These are phyloP conservation scores for Heliocidaris tuberculata DNA, from an alignment of 35 echinoderm and acorn worm genomes.

Conservation along the genomic window DNA sequence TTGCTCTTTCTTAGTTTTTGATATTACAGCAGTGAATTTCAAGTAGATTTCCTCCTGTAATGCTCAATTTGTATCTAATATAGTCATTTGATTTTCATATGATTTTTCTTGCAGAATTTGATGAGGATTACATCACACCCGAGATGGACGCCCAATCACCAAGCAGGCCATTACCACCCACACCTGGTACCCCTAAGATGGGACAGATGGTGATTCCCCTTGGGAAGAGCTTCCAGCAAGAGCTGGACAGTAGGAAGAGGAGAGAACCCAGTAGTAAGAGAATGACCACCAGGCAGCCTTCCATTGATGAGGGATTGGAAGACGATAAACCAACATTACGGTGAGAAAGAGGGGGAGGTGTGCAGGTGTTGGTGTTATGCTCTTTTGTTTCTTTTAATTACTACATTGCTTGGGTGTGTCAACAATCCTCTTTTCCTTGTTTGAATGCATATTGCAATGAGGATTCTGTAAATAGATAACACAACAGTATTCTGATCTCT, in stretches of 20 bases:
- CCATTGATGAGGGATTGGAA: slow-evolving; percentile 28
- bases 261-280: background rate
- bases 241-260: background rate
- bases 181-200: background rate
- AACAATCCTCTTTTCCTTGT: too few species aligned
- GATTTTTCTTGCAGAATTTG: background rate
- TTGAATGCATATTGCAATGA: too few species aligned
- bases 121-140: slow-evolving; percentile 24
- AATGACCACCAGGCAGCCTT: slow-evolving; percentile 19
- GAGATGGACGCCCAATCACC: slow-evolving; percentile 11
- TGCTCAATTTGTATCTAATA: too few species aligned
- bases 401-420: too few species aligned
- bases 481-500: too few species aligned
- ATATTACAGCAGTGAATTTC: too few species aligned
- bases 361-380: too few species aligned
- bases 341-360: background rate
- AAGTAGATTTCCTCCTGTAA: too few species aligned
- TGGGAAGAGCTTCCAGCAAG: slow-evolving; percentile 2
- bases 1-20: too few species aligned
- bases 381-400: too few species aligned
- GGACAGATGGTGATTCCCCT: background rate
- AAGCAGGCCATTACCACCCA: background rate
- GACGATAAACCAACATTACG: slow-evolving; percentile 24
- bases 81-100: too few species aligned
- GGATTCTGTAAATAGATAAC: too few species aligned